Base-by-base conservation (phyloP, 2,797 vertebrate genomes). In the Muscicapa striata region DNA sequence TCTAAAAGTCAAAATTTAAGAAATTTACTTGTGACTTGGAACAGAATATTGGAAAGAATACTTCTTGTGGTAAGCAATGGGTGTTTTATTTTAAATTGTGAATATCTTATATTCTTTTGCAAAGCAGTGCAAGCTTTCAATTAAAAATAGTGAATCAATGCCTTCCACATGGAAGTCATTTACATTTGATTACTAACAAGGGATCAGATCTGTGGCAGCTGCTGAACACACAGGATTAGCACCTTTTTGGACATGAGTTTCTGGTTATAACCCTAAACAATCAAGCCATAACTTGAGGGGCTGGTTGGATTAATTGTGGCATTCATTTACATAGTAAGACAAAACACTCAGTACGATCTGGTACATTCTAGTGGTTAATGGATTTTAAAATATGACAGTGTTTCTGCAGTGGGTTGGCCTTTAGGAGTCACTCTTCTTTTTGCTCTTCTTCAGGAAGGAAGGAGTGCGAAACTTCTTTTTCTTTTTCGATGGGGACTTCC, bases 391-490 rank as follows among this genome's bases (percentile, higher is more conserved):
- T 45, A 93, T 82, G 96, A 97, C 96, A 96, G 93, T 96, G 96
- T 91, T 89, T 92, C 94, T 89, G 92, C 96, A 90, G 95, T 84
- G 84, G 76, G 95, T 96, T 80, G 95, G 95, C 92, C 96, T 98
- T 98, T 98, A 99, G 94, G 98, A 98, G 68, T 99, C 99, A 26
- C 98, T 97, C 98, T 99, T 99, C 98, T 99, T 99, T 97, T 99
- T 99, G 98, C 98, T 99, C 98, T 99, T 99, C 98, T 99, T 99
- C 85, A 99, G 97, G 98, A 99, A 99, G 96, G 99, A 99, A 74
- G 99, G 99, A 73, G 99, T 99, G 94, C 99, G 99, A 97, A 99
- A 99, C 96, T 99, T 99, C 98, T 99, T 99, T 98, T 99, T 99
- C 98, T 99, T 99, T 97, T 99, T 99, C 12, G 99, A 99, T 24